phyloP scores from a whole-genome alignment of 1,140 invertebrate species.

The Vollenhovia emeryi region DNA sequence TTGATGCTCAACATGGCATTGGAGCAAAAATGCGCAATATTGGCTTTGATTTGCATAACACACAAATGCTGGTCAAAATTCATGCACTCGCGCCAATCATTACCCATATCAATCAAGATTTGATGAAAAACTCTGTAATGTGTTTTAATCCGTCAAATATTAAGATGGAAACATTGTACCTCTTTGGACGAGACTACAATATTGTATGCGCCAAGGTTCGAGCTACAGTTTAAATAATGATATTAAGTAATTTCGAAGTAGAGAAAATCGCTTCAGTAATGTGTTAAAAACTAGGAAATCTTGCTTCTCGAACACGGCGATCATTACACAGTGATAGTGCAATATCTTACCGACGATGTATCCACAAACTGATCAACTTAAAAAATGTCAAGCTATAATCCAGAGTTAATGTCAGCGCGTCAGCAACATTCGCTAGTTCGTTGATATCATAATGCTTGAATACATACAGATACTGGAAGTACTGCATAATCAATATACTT shows the following conservation, averaged over 20 bases:
- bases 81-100: constrained; percentile 16
- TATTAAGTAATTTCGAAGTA: too few species aligned
- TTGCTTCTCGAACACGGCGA: too few species aligned
- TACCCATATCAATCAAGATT: not conserved
- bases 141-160: not conserved
- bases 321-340: not conserved
- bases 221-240: not conserved
- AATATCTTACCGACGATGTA: constrained; percentile 25
- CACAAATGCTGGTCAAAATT: not conserved
- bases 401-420: not conserved
- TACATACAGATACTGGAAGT: constrained; percentile 41
- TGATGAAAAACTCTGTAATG: constrained; percentile 8
- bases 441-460: not conserved
- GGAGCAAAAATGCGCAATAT: not conserved
- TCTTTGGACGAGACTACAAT: too few species aligned
- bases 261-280: too few species aligned
- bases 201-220: not conserved
- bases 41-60: constrained; percentile 10
- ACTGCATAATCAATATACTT: not conserved
- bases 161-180: not conserved
- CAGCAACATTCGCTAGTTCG: constrained; percentile 19
- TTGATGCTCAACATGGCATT: not conserved
- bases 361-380: constrained; percentile 8
- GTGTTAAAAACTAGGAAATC: too few species aligned
- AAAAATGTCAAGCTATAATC: not conserved